Percentiles rank a stretch among this genome's conserved stretches.
Conservation (phyloP, 2,888 invertebrate species). For the Melanostoma mellinum region DNA sequence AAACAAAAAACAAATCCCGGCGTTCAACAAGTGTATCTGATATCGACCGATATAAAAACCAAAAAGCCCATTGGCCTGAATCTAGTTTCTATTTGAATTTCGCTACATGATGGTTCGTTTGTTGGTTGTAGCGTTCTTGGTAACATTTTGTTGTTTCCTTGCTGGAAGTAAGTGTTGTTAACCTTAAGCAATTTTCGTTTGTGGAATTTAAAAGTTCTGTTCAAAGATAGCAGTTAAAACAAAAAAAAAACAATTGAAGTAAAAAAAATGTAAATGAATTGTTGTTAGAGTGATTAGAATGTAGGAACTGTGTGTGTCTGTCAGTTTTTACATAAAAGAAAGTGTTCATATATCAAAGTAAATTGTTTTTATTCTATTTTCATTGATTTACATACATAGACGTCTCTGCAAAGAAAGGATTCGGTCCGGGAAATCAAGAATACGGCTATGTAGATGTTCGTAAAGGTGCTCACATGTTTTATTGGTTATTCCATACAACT, state of each 20-base stretch:
- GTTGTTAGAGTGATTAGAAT: background rate
- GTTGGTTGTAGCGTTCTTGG: slow-evolving; percentile 12
- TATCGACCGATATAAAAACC: slow-evolving; percentile 45
- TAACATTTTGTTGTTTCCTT: slow-evolving; percentile 28
- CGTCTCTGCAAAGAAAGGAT: slow-evolving; percentile 79
- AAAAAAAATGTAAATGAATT: background rate
- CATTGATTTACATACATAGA: background rate
- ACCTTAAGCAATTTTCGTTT: too few species aligned
- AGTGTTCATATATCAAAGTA: too few species aligned
- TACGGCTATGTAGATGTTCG: slow-evolving; percentile 90
- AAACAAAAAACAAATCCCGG: slow-evolving; percentile 32
- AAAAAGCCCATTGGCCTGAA: background rate
- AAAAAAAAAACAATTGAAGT: too few species aligned
- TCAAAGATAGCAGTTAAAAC: too few species aligned
- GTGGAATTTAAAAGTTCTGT: too few species aligned
- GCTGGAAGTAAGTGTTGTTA: slow-evolving; percentile 40
- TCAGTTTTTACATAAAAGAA: too few species aligned
- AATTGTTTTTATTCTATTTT: slow-evolving; percentile 8
- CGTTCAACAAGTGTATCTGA: slow-evolving; percentile 14
- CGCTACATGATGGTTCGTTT: slow-evolving; percentile 46
- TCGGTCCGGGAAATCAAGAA: slow-evolving; percentile 87
- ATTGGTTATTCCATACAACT: slow-evolving; percentile 92
- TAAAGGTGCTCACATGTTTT: slow-evolving; percentile 91
- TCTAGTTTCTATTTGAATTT: slow-evolving; percentile 42
- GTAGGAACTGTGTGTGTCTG: background rate